These are phyloP conservation scores for Catharus fuscescens DNA, from an alignment of 2,113 vertebrate species.

Conservation along the genomic window DNA sequence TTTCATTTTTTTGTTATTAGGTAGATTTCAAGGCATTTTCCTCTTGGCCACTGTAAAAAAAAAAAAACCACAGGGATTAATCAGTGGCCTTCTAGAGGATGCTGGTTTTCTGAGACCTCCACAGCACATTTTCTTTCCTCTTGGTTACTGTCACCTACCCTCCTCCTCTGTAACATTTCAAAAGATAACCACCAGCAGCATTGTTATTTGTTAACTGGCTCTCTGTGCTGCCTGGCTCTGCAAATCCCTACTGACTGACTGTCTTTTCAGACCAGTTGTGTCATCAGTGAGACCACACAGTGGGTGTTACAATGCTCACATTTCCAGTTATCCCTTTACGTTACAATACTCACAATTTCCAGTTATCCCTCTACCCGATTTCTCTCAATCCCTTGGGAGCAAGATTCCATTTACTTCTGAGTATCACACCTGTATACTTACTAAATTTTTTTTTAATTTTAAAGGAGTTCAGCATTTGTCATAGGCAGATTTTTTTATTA, in stretches of 20 bases:
- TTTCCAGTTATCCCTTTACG: background rate
- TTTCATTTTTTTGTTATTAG: background rate
- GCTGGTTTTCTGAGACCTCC: background rate
- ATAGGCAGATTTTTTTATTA: background rate
- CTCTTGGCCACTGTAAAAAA: background rate
- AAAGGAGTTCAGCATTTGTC: background rate
- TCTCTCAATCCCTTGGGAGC: background rate
- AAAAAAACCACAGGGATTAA: background rate
- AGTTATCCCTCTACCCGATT: background rate
- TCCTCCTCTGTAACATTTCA: background rate
- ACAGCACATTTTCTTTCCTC: background rate
- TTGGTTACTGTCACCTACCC: background rate
- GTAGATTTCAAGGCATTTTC: slow-evolving; percentile 6
- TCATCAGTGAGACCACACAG: background rate
- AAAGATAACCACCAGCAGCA: background rate
- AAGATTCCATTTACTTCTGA: background rate
- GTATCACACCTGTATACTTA: background rate
- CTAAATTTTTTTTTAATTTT: background rate
- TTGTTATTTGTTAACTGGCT: background rate
- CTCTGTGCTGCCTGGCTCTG: background rate
- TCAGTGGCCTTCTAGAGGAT: background rate
- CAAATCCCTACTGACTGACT: background rate
- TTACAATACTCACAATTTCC: background rate
- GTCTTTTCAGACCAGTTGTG: background rate
- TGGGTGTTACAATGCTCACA: background rate